Conservation (phyloP, 1,140 invertebrate genomes). For the Oreohelix idahoensis region DNA sequence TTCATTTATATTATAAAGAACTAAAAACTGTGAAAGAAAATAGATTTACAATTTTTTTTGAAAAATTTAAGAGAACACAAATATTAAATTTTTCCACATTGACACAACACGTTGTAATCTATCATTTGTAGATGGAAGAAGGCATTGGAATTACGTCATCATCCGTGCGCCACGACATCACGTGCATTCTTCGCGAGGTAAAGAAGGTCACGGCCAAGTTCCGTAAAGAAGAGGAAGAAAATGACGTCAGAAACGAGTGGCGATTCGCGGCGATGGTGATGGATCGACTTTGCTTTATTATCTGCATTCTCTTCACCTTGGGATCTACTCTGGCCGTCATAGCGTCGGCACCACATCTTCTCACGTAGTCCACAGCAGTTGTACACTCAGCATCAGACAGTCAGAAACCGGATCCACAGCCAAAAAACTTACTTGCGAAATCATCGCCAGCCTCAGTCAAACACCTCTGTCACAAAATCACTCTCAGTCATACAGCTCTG, state of each 20-base stretch:
- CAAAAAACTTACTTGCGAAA: too few relatives aligned
- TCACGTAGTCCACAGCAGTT: constrained; percentile 44
- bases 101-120: too few relatives aligned
- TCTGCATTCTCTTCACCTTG: constrained; percentile 98
- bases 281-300: constrained; percentile 98
- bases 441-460: too few relatives aligned
- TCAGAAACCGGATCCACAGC: too few relatives aligned
- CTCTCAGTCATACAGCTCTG: too few relatives aligned
- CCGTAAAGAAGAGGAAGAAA: constrained; percentile 73
- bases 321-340: constrained; percentile 97
- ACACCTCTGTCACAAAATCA: too few relatives aligned
- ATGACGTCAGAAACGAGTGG: constrained; percentile 84
- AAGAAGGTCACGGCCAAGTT: constrained; percentile 84
- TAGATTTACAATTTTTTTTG: too few relatives aligned
- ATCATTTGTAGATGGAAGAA: constrained; percentile 43
- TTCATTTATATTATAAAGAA: too few relatives aligned
- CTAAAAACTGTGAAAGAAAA: too few relatives aligned
- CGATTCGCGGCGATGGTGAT: constrained; percentile 99
- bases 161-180: constrained; percentile 78
- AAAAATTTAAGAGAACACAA: too few relatives aligned
- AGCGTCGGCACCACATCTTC: constrained; percentile 72
- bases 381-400: too few relatives aligned
- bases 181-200: constrained; percentile 95
- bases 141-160: constrained; percentile 36
- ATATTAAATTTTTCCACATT: too few relatives aligned